These are phyloP conservation scores for Nomada hirtipes DNA, from an alignment of 2,888 invertebrate species.

Conservation along the genomic window DNA sequence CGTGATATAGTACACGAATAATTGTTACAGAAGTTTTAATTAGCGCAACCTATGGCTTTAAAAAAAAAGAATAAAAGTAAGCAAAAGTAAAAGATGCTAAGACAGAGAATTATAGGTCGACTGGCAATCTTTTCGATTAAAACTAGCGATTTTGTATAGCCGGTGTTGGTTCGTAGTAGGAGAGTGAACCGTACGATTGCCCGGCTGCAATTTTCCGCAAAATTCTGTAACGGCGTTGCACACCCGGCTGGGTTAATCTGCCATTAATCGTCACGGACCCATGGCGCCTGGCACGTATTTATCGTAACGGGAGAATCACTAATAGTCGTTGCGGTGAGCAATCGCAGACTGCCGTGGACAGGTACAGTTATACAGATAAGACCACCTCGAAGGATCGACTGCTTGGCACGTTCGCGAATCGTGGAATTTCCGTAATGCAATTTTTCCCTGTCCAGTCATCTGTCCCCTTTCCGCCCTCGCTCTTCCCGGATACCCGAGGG, in stretches of 20 bases:
- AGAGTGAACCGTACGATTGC: slow-evolving; percentile 19
- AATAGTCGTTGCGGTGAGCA: slow-evolving; percentile 68
- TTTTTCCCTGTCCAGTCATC: background rate
- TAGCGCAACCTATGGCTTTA: too few relatives aligned
- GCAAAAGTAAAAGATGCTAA: too few relatives aligned
- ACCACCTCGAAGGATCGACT: slow-evolving; percentile 66
- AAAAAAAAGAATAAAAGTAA: too few relatives aligned
- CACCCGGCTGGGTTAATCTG: slow-evolving; percentile 59
- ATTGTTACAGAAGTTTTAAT: too few relatives aligned
- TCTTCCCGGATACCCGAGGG: too few relatives aligned
- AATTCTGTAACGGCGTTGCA: slow-evolving; percentile 45
- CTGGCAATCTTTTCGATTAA: background rate
- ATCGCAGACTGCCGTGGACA: slow-evolving; percentile 63
- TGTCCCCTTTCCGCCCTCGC: background rate
- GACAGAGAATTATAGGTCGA: too few relatives aligned
- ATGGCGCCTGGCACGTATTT: slow-evolving; percentile 72
- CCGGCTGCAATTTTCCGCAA: slow-evolving; percentile 48
- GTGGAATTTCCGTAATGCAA: slow-evolving; percentile 47
- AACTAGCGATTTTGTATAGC: background rate
- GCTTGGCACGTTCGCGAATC: slow-evolving; percentile 46
- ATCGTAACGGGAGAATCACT: slow-evolving; percentile 78
- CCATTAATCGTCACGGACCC: slow-evolving; percentile 67
- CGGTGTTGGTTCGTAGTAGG: background rate
- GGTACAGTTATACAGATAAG: slow-evolving; percentile 73
- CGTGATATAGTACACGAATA: too few relatives aligned